A percentile compares a stretch with the other conserved stretches of the same genome.
Conservation (phyloP, 1,140 invertebrate genomes). For the Oryzaephilus surinamensis region DNA sequence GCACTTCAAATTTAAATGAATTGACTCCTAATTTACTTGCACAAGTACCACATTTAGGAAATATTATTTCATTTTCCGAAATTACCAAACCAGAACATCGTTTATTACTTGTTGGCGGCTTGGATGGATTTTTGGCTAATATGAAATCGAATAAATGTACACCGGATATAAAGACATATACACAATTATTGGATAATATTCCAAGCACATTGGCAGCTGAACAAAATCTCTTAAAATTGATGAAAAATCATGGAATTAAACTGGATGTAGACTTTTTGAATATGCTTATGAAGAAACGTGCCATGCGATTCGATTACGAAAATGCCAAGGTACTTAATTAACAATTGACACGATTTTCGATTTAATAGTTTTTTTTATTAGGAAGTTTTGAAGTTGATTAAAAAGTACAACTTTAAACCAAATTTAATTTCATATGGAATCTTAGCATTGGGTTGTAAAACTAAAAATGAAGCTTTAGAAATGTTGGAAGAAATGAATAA, state of each 20-base stretch:
- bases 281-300: constrained; percentile 70
- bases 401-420: constrained; percentile 46
- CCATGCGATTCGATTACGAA: constrained; percentile 51
- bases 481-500: constrained; percentile 60
- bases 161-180: constrained; percentile 71
- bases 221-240: constrained; percentile 47
- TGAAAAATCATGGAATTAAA: constrained; percentile 47
- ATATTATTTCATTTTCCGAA: constrained; percentile 45
- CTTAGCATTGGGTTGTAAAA: constrained; percentile 65
- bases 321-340: constrained; percentile 49
- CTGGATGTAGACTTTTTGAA: constrained; percentile 78
- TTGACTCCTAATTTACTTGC: constrained; percentile 5
- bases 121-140: constrained; percentile 55
- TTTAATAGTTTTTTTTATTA: constrained; percentile 19
- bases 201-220: constrained; percentile 56
- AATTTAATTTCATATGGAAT: constrained; percentile 79
- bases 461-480: constrained; percentile 43
- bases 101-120: constrained; percentile 71
- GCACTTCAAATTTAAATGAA: not conserved
- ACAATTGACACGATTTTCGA: constrained; percentile 1
- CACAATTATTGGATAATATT: constrained; percentile 60
- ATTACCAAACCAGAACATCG: constrained; percentile 49
- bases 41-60: constrained; percentile 41
- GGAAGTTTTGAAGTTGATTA: constrained; percentile 41
- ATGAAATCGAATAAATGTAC: constrained; percentile 56